A percentile compares a stretch with the other conserved stretches of the same genome.
Evolutionary conservation across 2,113 vertebrate species (phyloP).

Genomic region (Platysteira castanea): DNA sequence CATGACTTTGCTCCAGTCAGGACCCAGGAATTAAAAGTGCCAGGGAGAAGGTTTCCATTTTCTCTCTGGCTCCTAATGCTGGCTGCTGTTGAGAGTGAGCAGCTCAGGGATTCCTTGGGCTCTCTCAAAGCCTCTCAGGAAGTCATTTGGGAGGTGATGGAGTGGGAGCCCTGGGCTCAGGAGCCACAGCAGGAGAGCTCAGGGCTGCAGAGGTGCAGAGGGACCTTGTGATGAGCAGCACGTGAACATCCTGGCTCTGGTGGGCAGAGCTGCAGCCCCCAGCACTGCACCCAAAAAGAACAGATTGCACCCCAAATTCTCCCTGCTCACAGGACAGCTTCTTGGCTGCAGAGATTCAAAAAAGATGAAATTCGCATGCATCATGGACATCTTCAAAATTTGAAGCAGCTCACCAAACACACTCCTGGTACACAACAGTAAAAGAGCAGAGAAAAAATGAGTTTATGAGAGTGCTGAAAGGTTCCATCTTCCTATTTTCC

Average conservation of each 20-base stretch:
- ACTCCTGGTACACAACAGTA: neutral
- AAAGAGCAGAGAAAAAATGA: neutral
- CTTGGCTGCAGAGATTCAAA: neutral
- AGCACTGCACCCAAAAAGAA: rapidly evolving
- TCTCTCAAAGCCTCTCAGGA: neutral
- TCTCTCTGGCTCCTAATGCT: neutral
- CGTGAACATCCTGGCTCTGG: neutral
- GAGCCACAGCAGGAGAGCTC: neutral
- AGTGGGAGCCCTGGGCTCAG: neutral
- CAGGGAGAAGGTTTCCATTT: neutral
- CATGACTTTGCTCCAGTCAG: neutral
- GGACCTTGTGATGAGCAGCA: neutral
- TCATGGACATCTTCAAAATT: neutral
- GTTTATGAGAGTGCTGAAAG: neutral
- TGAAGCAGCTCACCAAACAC: neutral
- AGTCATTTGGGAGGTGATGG: neutral
- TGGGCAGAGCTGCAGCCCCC: neutral
- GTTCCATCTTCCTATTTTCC: neutral
- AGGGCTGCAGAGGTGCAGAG: neutral
- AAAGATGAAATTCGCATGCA: neutral
- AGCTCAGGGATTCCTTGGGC: neutral
- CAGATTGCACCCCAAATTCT: neutral
- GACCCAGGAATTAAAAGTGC: neutral
- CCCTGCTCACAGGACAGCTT: neutral
- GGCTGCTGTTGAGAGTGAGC: neutral